A percentile compares a stretch with the other conserved stretches of the same genome.
Evolutionary conservation across 2,888 invertebrate species (phyloP).

Genomic region (Eupelmus urozonus): DNA sequence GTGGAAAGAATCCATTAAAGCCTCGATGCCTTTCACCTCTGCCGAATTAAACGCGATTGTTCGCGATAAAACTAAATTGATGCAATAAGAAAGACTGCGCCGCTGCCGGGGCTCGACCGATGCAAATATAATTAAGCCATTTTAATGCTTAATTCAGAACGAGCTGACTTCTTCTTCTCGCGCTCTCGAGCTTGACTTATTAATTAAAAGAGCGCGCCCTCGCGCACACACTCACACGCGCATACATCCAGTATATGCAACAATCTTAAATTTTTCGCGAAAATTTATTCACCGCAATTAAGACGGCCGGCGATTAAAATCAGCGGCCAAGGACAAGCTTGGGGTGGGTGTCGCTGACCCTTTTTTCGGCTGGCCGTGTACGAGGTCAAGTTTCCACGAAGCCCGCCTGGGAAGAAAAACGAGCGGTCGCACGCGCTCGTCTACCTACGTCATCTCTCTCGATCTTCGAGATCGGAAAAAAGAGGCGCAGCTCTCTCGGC

Average conservation of each 20-base stretch:
- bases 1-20: slow-evolving; percentile 7
- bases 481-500: neutral
- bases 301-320: slow-evolving; percentile 31
- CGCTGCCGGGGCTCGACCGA: neutral
- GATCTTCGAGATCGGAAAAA: slow-evolving; percentile 31
- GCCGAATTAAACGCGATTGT: slow-evolving; percentile 4
- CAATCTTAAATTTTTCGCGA: slow-evolving; percentile 28
- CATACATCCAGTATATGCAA: neutral
- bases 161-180: neutral
- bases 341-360: slow-evolving; percentile 61
- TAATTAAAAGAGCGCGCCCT: slow-evolving; percentile 18
- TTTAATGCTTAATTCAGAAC: slow-evolving; percentile 21
- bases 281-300: slow-evolving; percentile 44
- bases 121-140: slow-evolving; percentile 38
- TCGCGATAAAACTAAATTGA: slow-evolving; percentile 33
- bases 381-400: slow-evolving; percentile 63
- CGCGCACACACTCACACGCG: neutral
- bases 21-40: neutral
- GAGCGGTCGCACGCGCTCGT: slow-evolving; percentile 54
- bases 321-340: slow-evolving; percentile 40
- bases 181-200: neutral
- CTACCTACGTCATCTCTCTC: slow-evolving; percentile 48
- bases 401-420: slow-evolving; percentile 50
- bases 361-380: slow-evolving; percentile 60
- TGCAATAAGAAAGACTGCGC: neutral